Conservation (phyloP, 2,113 vertebrate genomes). For the Pluvialis apricaria region DNA sequence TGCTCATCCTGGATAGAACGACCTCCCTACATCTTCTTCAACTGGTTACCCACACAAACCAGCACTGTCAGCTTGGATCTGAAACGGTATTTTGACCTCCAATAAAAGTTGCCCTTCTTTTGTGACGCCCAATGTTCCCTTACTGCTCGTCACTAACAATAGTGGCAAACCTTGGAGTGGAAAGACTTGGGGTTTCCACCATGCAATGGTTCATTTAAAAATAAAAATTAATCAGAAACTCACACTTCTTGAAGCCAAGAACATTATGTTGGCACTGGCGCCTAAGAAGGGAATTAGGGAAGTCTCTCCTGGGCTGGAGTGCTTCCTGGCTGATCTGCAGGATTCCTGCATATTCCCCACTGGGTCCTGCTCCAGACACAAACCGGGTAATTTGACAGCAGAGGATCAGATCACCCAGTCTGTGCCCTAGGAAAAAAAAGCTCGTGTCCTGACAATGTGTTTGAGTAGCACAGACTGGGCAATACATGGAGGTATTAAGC, state of each 20-base stretch:
- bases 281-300: conserved; percentile 27
- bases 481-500: not conserved
- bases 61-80: not conserved
- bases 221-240: conserved; percentile 36
- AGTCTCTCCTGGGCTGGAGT: conserved; percentile 41
- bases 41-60: not conserved
- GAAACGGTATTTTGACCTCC: not conserved
- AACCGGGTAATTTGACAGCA: not conserved
- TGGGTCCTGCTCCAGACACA: conserved; percentile 32
- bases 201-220: not conserved
- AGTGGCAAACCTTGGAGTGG: not conserved
- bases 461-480: not conserved
- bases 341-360: not conserved
- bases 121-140: not conserved
- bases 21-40: not conserved
- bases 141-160: not conserved
- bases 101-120: not conserved
- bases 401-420: not conserved
- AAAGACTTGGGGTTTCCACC: conserved; percentile 21
- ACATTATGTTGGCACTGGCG: not conserved
- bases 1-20: not conserved
- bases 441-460: not conserved
- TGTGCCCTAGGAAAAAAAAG: not conserved
- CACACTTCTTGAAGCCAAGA: conserved; percentile 17
- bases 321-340: conserved; percentile 17